Base-by-base conservation (phyloP, 2,888 invertebrate species). In the Erpobdella octoculata region DNA sequence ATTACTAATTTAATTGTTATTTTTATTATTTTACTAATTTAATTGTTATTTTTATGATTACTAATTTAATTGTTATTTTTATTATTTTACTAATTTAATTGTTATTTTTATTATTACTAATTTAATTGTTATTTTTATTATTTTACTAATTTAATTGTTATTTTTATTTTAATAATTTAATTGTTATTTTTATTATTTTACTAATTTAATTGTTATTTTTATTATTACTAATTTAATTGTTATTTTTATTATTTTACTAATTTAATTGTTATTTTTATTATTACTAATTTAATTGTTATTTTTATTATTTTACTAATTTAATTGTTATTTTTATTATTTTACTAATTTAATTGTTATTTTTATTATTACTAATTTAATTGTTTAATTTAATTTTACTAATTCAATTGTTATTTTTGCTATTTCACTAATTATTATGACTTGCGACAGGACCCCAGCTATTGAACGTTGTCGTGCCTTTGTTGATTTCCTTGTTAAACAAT, bases 381-480 rank as follows among this genome's bases (percentile, higher is more conserved):
- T n/a, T n/a, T 12, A 12, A 12, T 41, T 41, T 9, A 41, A 41
- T 41, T 41, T 41, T 41, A 41, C 9, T 12, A 41, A 41, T 41
- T 41, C 41, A 9, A 12, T 41, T 41, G 18, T 12, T 12, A 41
- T 12, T 41, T 12, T 41, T 9, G 18, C 33, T 9, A 64, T 28
- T 15, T 36, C 12, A 25, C 8, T 33, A 31, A 25, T 12, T 9
- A 35, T 9, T n/a, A 21, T 72, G 37, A 33, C 25, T 41, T 74
- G 58, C 81, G 80, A 5, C 84, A 95, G 95, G 93, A 80, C 89
- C 92, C 77, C 91, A 93, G 82, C 89, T 97, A 88, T 85, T 96
- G 70, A 89, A 91, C 76, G 86, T 96, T 59, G 85, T 95, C 73
- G 92, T 95, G 73, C 95, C 96, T 59, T 89, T 93, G 73, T 87